Percentiles rank a stretch among this genome's conserved stretches.
Conservation (phyloP, 2,113 vertebrate genomes). For the Lycaon pictus region DNA sequence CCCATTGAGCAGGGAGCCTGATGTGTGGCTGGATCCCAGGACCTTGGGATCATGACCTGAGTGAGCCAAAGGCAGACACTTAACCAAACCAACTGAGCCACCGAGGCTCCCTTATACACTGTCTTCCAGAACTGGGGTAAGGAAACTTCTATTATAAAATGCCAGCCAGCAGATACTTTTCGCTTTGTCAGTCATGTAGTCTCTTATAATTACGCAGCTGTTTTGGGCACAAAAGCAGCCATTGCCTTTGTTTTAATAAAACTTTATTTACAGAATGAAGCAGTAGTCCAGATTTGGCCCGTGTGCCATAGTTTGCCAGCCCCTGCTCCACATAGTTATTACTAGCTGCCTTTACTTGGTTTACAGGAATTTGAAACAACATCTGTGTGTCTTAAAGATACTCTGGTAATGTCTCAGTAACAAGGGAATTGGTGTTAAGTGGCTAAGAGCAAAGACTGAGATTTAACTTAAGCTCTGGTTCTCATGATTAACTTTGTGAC, state of each 20-base stretch:
- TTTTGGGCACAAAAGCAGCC: background rate
- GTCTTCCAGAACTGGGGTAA: background rate
- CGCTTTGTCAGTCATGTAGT: background rate
- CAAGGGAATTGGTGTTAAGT: background rate
- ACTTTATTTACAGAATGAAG: background rate
- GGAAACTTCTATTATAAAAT: background rate
- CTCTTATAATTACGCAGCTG: background rate
- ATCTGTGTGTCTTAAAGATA: background rate
- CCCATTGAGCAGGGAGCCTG: too few relatives aligned
- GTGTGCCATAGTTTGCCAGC: background rate
- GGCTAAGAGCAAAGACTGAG: background rate
- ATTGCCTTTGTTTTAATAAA: background rate
- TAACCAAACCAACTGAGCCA: too few relatives aligned
- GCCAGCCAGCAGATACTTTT: background rate
- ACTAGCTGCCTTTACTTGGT: background rate
- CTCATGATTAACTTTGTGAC: background rate
- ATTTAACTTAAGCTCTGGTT: background rate
- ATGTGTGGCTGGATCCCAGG: too few relatives aligned
- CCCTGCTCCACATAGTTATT: background rate
- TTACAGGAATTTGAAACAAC: background rate
- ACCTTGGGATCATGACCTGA: too few relatives aligned
- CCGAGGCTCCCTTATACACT: too few relatives aligned
- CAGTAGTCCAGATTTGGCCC: background rate
- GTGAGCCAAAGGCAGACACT: too few relatives aligned
- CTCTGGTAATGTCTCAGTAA: background rate